phyloP scores from a whole-genome alignment of 2,797 vertebrate species.

The Pseudochromis fuscus region DNA sequence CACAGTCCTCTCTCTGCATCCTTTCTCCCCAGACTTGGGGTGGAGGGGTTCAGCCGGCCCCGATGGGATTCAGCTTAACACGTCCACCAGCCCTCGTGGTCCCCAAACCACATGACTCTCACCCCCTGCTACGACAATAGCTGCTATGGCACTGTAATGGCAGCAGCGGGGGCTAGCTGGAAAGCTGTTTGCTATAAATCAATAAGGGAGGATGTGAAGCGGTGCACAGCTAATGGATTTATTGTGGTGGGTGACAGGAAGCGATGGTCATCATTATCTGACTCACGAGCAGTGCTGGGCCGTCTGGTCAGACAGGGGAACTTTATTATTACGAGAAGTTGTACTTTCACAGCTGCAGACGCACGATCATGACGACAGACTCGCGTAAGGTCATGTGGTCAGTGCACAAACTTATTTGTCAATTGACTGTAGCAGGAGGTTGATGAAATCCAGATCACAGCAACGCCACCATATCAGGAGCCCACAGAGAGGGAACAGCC shows the following conservation, averaged over 20 bases:
- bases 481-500: conserved; percentile 47
- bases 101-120: conserved; percentile 27
- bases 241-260: conserved; percentile 78
- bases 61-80: conserved; percentile 40
- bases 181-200: conserved; percentile 71
- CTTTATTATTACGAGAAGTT: conserved; percentile 42
- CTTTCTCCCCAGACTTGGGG: conserved; percentile 27
- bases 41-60: conserved; percentile 22
- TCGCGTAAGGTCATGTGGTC: background rate
- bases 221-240: conserved; percentile 77
- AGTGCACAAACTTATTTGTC: conserved; percentile 37
- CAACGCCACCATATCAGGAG: conserved; percentile 43
- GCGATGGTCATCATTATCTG: conserved; percentile 66
- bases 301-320: conserved; percentile 39
- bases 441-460: conserved; percentile 73
- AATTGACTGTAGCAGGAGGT: conserved; percentile 53
- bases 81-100: conserved; percentile 14
- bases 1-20: conserved; percentile 39
- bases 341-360: background rate
- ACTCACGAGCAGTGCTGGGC: conserved; percentile 51
- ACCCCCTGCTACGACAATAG: conserved; percentile 29
- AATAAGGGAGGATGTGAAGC: conserved; percentile 78
- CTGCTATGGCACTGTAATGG: conserved; percentile 37
- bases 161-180: conserved; percentile 52
- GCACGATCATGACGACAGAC: background rate